phyloP scores from a whole-genome alignment of 1,140 invertebrate genomes.

The Brachionus plicatilis region DNA sequence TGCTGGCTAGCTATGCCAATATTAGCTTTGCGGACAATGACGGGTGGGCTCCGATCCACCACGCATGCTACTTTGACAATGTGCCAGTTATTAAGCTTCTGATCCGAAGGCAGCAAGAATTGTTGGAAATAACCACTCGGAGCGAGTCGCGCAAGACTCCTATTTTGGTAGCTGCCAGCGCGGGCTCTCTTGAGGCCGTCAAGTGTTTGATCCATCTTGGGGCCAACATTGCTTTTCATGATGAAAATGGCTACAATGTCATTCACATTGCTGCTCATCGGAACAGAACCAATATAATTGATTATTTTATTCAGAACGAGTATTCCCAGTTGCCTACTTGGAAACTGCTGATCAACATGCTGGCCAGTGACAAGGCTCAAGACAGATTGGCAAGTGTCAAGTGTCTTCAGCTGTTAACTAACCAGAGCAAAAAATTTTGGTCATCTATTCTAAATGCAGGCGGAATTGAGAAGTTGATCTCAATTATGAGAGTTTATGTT shows the following conservation, averaged over 20 bases:
- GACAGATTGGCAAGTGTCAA: slow-evolving; percentile 50
- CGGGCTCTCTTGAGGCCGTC: slow-evolving; percentile 50
- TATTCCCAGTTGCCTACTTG: slow-evolving; percentile 50
- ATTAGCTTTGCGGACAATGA: slow-evolving; percentile 49
- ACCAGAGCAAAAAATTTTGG: slow-evolving; percentile 49
- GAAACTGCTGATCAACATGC: slow-evolving; percentile 52
- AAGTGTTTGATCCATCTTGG: slow-evolving; percentile 49
- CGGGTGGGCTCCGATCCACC: slow-evolving; percentile 55
- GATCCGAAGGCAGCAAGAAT: slow-evolving; percentile 47
- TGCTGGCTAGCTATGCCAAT: slow-evolving; percentile 52
- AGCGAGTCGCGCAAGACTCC: slow-evolving; percentile 50
- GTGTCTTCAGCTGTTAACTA: slow-evolving; percentile 53
- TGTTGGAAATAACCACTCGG: slow-evolving; percentile 47
- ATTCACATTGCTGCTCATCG: slow-evolving; percentile 51
- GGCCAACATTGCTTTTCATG: slow-evolving; percentile 46
- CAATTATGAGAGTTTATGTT: background rate
- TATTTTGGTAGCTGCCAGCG: slow-evolving; percentile 52
- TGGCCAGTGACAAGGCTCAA: slow-evolving; percentile 6
- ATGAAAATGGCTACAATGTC: slow-evolving; percentile 49
- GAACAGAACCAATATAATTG: slow-evolving; percentile 53
- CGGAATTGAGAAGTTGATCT: slow-evolving; percentile 38
- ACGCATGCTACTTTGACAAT: slow-evolving; percentile 55
- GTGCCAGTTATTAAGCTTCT: slow-evolving; percentile 48
- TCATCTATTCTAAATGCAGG: slow-evolving; percentile 51
- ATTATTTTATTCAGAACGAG: slow-evolving; percentile 52